Evolutionary conservation across 2,113 vertebrate species (phyloP), one percentile per base, ranked within the genome.

Genomic region (Dipodomys merriami): DNA sequence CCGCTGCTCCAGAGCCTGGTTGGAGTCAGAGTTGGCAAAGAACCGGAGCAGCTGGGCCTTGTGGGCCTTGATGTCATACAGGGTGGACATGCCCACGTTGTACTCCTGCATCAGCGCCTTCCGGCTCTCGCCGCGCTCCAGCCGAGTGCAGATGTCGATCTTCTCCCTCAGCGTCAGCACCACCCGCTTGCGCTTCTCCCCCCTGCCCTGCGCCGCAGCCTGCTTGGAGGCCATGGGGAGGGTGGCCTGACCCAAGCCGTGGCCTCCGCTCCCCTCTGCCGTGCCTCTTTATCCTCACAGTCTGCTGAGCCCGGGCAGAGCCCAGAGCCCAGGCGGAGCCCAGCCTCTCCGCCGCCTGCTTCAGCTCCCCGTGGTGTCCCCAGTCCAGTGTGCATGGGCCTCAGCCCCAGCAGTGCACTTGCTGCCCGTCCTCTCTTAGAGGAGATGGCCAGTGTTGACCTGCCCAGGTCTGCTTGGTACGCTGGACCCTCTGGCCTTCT

Each of bases 81-180:
- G 83, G 0, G 97, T 97, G 86, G 97, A 97, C 95, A 96, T 95
- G 85, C 96, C 97, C 85, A 97, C 96, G 0, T 97, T 97, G 90
- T 97, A 97, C 77, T 97, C 96, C 93, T 96, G 94, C 97, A 95
- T 97, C 57, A 97, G 89, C 0, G 90, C 96, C 91, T 86, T 95
- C 27, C 96, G 33, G 94, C 89, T 97, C 88, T 97, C 97, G 0
- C 97, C 97, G 18, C 73, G 81, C 84, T 97, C 97, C 60, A 97
- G 96, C 29, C 97, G 94, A 0, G 73, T n/a, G 18, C 96, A 97
- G 73, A 97, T 78, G 83, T 97, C 97, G 1, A 97, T 97, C 91
- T 97, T 97, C 91, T 97, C 96, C 91, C 80, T 94, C 80, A 97
- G 74, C 0, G 97, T 97, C 92, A 97, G 95, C 35, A 97, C 96